These are phyloP conservation scores for Odontamblyopus rebecca DNA, from an alignment of 2,797 vertebrate genomes.

Conservation along the genomic window DNA sequence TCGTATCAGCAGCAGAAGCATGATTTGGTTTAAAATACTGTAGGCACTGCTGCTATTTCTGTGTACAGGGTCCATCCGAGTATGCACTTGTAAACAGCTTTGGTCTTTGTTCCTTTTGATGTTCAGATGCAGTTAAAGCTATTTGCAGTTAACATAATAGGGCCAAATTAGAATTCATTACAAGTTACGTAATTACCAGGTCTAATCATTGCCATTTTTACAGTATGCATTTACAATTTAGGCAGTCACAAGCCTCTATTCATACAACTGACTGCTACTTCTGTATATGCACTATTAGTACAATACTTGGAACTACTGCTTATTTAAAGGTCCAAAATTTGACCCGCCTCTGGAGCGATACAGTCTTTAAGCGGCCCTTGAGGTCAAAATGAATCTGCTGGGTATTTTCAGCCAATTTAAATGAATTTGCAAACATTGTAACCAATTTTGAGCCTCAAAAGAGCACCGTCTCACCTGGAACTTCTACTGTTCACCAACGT, in stretches of 20 bases:
- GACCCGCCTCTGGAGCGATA: too few species aligned
- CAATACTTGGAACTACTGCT: too few species aligned
- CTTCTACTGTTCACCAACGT: background rate
- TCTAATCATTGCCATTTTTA: background rate
- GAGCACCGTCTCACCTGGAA: background rate
- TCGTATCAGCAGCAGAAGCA: slow-evolving; percentile 28
- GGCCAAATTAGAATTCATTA: slow-evolving; percentile 1
- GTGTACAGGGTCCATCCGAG: slow-evolving; percentile 7
- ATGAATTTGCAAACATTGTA: too few species aligned
- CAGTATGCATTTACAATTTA: background rate
- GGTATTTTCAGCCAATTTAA: too few species aligned
- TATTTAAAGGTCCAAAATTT: background rate
- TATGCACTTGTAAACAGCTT: slow-evolving; percentile 6
- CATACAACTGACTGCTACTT: background rate
- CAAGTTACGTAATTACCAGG: background rate
- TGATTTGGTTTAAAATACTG: slow-evolving; percentile 22
- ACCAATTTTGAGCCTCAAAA: too few species aligned
- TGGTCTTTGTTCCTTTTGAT: slow-evolving; percentile 3
- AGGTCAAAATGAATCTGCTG: too few species aligned
- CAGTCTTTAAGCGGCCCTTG: too few species aligned
- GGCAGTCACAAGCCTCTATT: background rate
- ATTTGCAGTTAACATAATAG: slow-evolving; percentile 2
- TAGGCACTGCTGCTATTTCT: slow-evolving; percentile 6
- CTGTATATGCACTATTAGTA: background rate
- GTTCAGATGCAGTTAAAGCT: slow-evolving; percentile 1